Evolutionary conservation across 2,113 vertebrate genomes (phyloP), one percentile per base, ranked within the genome.

Genomic region (Phaetusa simplex): DNA sequence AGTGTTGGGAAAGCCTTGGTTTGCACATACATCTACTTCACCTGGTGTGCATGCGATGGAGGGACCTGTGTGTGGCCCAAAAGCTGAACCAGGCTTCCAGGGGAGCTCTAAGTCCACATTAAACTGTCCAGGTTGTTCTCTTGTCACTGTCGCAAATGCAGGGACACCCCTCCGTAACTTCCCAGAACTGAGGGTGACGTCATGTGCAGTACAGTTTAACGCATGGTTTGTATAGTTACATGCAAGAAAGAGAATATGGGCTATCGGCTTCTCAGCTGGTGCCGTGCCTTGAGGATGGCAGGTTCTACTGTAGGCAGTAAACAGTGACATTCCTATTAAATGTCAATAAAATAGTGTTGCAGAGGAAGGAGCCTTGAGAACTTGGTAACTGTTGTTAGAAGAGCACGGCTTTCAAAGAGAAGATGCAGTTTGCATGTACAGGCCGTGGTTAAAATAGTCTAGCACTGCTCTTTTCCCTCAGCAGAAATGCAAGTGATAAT

Each of bases 21-120:
- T 36, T 40, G 49, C 43, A 7, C 1, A 1, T 1, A 0, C 8
- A 3, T 21, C 26, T 14, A 0, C 10, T 24, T 59, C 43, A 16
- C 26, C 21, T 30, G 55, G 14, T 24, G 3, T 3, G 5, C 4
- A 0, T 1, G 34, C 2, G 18, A 27, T 43, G 32, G 2, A 6
- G 36, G 42, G 32, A 13, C 53, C 26, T 6, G 26, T 3, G 8
- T 24, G 64, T 15, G n/a, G 53, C 32, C 20, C 1, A 3, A 16
- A 45, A 67, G 52, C 30, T 56, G 9, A 58, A 15, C 22, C 4
- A 5, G 27, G 47, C 53, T n/a, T 43, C 27, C 21, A 38, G 47
- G 8, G 15, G 13, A 30, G n/a, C 52, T 18, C 8, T 14, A 5
- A 53, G 27, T 12, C 22, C 7, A 1, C 3, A 27, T 14, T 15